These are phyloP conservation scores for Crossocerus cetratus DNA, from an alignment of 2,888 invertebrate species.

Conservation along the genomic window DNA sequence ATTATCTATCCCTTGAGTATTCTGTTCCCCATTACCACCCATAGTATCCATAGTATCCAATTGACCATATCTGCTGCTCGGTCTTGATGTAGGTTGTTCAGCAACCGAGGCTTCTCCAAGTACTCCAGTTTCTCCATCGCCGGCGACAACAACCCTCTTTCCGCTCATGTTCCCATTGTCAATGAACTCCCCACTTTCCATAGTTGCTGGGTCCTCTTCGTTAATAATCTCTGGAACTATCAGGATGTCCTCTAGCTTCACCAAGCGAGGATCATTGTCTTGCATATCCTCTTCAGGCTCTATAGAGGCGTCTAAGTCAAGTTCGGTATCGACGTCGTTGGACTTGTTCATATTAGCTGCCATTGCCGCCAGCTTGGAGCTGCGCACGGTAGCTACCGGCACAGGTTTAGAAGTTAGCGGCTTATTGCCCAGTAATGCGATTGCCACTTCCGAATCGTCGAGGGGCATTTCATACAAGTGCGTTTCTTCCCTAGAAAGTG, in stretches of 20 bases:
- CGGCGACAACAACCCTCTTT: neutral
- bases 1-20: neutral
- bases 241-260: slow-evolving; percentile 67
- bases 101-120: neutral
- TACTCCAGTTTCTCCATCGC: neutral
- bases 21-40: slow-evolving; percentile 2
- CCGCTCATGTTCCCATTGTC: slow-evolving; percentile 15
- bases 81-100: neutral
- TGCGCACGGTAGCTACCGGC: slow-evolving; percentile 68
- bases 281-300: slow-evolving; percentile 50
- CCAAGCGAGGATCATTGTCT: slow-evolving; percentile 46
- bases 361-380: slow-evolving; percentile 74
- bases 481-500: slow-evolving; percentile 72
- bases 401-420: slow-evolving; percentile 57
- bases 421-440: slow-evolving; percentile 36
- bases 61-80: slow-evolving; percentile 6
- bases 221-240: slow-evolving; percentile 58
- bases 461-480: slow-evolving; percentile 67
- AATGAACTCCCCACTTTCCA: slow-evolving; percentile 8
- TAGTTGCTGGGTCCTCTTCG: slow-evolving; percentile 21
- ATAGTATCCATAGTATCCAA: neutral
- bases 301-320: slow-evolving; percentile 41
- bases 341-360: slow-evolving; percentile 71
- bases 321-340: slow-evolving; percentile 51
- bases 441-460: slow-evolving; percentile 42